Conservation (phyloP, 2,797 vertebrate species). For the Falco novaeseelandiae region DNA sequence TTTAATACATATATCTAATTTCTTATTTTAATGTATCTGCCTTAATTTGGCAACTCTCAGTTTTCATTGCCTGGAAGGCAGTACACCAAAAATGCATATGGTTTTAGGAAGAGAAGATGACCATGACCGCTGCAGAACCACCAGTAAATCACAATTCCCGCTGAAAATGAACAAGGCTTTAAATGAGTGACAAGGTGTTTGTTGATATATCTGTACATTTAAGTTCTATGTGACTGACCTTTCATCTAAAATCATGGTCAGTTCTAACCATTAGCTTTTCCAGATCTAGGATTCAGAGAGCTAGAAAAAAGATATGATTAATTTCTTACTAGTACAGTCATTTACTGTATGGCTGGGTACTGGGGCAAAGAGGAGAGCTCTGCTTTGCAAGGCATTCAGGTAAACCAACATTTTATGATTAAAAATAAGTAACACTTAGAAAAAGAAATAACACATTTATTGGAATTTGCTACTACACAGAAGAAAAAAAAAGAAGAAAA, state of each 20-base stretch:
- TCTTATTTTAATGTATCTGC: background rate
- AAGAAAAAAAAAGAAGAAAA: background rate
- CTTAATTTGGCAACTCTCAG: background rate
- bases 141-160: background rate
- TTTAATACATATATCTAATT: background rate
- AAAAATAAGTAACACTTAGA: rapidly evolving
- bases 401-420: background rate
- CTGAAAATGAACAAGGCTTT: background rate
- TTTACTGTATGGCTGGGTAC: background rate
- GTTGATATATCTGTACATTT: background rate
- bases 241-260: background rate
- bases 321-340: background rate
- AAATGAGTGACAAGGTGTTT: background rate
- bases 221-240: background rate
- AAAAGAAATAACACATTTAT: background rate
- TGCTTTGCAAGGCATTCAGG: background rate
- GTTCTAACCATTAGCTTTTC: background rate
- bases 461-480: background rate
- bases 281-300: background rate
- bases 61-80: background rate
- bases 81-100: background rate
- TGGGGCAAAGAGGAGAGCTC: background rate
- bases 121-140: background rate
- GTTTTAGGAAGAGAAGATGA: background rate
- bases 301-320: background rate